A percentile compares a stretch with the other conserved stretches of the same genome.
Evolutionary conservation across 2,888 invertebrate genomes (phyloP).

Genomic region (Nezara viridula): DNA sequence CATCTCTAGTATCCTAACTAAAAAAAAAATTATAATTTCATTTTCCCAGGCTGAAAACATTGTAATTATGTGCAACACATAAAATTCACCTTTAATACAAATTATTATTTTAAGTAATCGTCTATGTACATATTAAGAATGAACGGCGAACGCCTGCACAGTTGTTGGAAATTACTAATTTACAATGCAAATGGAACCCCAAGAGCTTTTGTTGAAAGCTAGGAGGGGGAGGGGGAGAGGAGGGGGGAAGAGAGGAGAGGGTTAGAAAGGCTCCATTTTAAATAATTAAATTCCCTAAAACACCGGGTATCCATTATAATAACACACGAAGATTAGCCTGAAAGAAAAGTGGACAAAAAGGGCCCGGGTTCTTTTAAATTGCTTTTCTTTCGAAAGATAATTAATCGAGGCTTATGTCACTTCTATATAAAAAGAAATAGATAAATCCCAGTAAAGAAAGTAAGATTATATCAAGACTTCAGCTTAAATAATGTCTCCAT

Average conservation of each 20-base stretch:
- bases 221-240: not conserved
- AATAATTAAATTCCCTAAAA: constrained; percentile 14
- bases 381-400: not conserved
- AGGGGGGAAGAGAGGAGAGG: no score
- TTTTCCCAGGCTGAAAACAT: not conserved
- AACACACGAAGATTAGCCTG: constrained; percentile 1
- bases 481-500: not conserved
- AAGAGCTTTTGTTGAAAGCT: not conserved
- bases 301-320: constrained; percentile 5
- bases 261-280: not conserved
- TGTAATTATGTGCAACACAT: not conserved
- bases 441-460: not conserved
- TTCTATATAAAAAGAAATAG: not conserved
- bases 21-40: no score
- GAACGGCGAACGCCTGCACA: not conserved
- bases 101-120: not conserved
- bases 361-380: not conserved
- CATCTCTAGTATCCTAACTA: no score
- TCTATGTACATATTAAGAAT: not conserved
- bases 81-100: not conserved
- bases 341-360: not conserved
- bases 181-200: constrained; percentile 16
- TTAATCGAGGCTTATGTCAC: not conserved
- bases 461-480: not conserved
- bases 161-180: constrained; percentile 4